A percentile compares a stretch with the other conserved stretches of the same genome.
These are phyloP conservation scores for Atta texana DNA, from an alignment of 1,140 invertebrate genomes.

Conservation along the genomic window DNA sequence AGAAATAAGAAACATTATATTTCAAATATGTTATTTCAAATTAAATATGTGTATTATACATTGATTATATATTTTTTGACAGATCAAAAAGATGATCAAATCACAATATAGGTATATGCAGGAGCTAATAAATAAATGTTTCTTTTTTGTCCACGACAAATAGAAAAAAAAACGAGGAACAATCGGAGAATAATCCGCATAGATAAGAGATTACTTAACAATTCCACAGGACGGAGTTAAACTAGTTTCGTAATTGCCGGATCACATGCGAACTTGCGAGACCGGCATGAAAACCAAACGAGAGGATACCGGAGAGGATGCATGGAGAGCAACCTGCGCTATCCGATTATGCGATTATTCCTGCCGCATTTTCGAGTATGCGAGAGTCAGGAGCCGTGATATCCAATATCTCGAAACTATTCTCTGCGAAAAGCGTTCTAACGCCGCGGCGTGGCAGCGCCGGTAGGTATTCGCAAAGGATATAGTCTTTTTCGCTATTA, in stretches of 20 bases:
- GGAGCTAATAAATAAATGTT: not conserved
- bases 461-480: constrained; percentile 13
- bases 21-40: too few relatives aligned
- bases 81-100: not conserved
- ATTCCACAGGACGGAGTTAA: constrained; percentile 63
- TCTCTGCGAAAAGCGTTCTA: constrained; percentile 24
- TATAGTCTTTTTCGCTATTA: constrained; percentile 17
- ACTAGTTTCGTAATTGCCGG: constrained; percentile 64
- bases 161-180: not conserved
- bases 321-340: constrained; percentile 16
- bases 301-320: constrained; percentile 34
- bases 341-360: constrained; percentile 64
- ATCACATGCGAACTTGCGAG: constrained; percentile 57
- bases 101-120: not conserved
- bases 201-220: constrained; percentile 56
- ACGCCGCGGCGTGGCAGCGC: too few relatives aligned
- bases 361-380: constrained; percentile 50
- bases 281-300: constrained; percentile 25
- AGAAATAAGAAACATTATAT: not conserved
- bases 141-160: not conserved
- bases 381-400: constrained; percentile 37
- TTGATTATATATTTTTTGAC: not conserved
- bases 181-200: not conserved
- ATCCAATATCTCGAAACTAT: constrained; percentile 39
- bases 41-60: not conserved